Evolutionary conservation across 2,797 vertebrate species (phyloP), one percentile per base, ranked within the genome.

Genomic region (Squalus acanthias): DNA sequence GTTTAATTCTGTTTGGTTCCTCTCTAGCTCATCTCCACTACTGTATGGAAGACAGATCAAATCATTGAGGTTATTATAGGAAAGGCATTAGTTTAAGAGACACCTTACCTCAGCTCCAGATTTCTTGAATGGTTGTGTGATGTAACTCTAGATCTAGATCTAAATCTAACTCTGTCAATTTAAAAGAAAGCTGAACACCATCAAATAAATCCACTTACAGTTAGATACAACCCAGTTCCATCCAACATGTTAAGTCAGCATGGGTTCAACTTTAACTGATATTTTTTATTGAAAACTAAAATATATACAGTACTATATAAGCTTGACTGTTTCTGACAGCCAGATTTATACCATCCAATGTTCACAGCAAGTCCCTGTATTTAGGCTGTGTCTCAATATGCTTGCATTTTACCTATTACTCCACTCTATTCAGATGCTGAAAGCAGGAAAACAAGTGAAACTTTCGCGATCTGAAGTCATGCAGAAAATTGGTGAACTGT

Each of bases 401-500:
- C 24, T n/a, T 95, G 33, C 67, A 95, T 95, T 95, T 26, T 95
- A 22, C 22, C 29, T 65, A 67, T 93, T 93, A 91, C 20, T 82
- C 50, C 60, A 79, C 29, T 96, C 79, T 63, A 65, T 39, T n/a
- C 96, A 99, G 99, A 99, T 98, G 88, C 98, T 99, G 72, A 99
- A 99, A 97, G 98, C 98, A 96, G 98, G 99, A 85, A 98, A 98
- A 97, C 99, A 98, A 96, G 97, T 99, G 5, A 99, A 99, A 97
- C 97, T 99, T 57, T 99, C 99, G 95, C 99, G 99, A 87, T 98
- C 98, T 97, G 99, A 99, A 97, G 99, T 99, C 20, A 99, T 99
- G 99, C 98, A 99, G 98, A 99, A 99, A 98, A 99, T 99, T 65
- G 99, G 99, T 96, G 99, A 99, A 97, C 98, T 99, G 85, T 99